Conservation (phyloP, 2,113 vertebrate genomes). For the Cyanoramphus novaezelandiae region DNA sequence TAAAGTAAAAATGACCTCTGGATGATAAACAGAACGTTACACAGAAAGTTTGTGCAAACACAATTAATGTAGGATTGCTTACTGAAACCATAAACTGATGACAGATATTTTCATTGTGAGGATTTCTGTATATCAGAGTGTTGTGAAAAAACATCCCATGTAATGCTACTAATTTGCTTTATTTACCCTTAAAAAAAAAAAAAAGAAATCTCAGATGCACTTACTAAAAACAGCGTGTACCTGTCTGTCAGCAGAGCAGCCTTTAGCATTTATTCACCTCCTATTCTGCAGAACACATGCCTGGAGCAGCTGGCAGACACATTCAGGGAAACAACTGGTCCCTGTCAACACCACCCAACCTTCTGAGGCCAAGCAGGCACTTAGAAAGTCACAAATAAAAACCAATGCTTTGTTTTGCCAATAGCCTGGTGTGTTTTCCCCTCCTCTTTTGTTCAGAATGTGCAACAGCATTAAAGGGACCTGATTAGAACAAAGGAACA, state of each 20-base stretch:
- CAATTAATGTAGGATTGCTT: conserved; percentile 32
- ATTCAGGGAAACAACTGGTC: conserved; percentile 81
- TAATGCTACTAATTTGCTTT: conserved; percentile 75
- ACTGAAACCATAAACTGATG: conserved; percentile 58
- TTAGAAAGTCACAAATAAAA: conserved; percentile 76
- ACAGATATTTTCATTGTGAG: conserved; percentile 65
- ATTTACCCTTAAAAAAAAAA: conserved; percentile 73
- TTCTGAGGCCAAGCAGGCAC: conserved; percentile 73
- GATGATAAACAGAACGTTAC: not conserved
- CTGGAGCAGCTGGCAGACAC: conserved; percentile 84
- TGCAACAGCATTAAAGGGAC: conserved; percentile 66
- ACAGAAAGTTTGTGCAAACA: conserved; percentile 59
- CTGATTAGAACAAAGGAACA: conserved; percentile 71
- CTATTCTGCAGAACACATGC: conserved; percentile 73
- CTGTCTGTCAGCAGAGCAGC: conserved; percentile 85
- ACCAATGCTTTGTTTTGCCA: conserved; percentile 79
- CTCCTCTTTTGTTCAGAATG: conserved; percentile 63
- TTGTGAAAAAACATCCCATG: not conserved
- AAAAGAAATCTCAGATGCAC: conserved; percentile 70
- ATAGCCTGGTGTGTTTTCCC: conserved; percentile 62
- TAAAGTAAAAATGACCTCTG: conserved; percentile 59
- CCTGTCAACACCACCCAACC: conserved; percentile 84
- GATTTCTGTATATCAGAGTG: conserved; percentile 35
- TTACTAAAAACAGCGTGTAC: conserved; percentile 81
- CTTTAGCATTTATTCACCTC: conserved; percentile 80